Conservation (phyloP, 2,888 invertebrate species). For the Drosophila anomalata region DNA sequence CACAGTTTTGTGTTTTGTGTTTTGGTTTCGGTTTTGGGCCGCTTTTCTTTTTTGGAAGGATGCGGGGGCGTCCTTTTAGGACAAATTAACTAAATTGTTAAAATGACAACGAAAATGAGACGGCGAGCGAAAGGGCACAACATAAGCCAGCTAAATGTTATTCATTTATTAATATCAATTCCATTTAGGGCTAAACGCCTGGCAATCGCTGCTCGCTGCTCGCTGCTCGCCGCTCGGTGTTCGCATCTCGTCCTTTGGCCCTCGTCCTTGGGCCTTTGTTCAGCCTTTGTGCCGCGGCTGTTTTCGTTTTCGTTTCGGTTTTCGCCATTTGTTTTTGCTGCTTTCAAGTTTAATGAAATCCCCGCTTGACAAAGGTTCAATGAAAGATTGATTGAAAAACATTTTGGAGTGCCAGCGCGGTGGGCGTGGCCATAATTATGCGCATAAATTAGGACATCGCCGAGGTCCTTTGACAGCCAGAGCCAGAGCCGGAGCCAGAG, state of each 20-base stretch:
- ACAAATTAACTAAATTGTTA: constrained; percentile 31
- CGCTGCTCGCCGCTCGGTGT: constrained; percentile 26
- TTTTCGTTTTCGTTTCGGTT: constrained; percentile 2
- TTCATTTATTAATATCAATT: constrained; percentile 73
- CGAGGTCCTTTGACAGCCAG: constrained; percentile 21
- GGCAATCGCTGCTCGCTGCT: constrained; percentile 41
- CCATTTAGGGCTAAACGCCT: constrained; percentile 59
- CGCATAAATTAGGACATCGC: constrained; percentile 69
- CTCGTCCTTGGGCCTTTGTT: constrained; percentile 15
- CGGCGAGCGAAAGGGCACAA: background rate
- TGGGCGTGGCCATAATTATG: constrained; percentile 71
- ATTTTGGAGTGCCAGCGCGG: constrained; percentile 63
- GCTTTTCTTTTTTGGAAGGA: background rate
- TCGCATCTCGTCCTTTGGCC: background rate
- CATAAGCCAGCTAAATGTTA: constrained; percentile 40
- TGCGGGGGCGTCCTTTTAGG: constrained; percentile 12
- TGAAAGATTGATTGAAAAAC: constrained; percentile 74
- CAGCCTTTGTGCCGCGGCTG: background rate
- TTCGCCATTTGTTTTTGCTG: constrained; percentile 50
- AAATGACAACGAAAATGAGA: constrained; percentile 1
- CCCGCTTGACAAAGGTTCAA: constrained; percentile 74
- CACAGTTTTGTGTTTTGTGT: background rate
- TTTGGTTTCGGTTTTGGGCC: background rate
- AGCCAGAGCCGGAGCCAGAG: background rate
- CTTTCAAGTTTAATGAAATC: constrained; percentile 74